Conservation (phyloP, 2,888 invertebrate genomes). For the Notodonta dromedarius region DNA sequence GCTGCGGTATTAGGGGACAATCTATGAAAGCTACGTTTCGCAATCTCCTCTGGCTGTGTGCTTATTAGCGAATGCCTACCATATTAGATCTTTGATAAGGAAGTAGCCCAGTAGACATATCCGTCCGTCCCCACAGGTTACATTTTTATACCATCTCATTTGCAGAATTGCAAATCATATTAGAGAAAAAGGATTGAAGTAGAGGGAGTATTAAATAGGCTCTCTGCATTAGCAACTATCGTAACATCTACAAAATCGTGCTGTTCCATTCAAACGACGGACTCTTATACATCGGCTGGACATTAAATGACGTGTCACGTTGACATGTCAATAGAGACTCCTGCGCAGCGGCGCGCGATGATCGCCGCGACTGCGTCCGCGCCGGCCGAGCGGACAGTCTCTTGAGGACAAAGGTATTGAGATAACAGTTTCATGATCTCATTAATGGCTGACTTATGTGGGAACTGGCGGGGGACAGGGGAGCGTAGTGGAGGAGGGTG, state of each 20-base stretch:
- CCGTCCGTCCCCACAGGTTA: too few relatives aligned
- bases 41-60: too few relatives aligned
- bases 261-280: neutral
- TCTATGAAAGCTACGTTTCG: too few relatives aligned
- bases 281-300: neutral
- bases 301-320: conserved; percentile 10
- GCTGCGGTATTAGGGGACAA: neutral
- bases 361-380: conserved; percentile 11
- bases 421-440: conserved; percentile 6
- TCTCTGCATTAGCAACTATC: too few relatives aligned
- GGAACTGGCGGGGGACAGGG: neutral
- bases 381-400: neutral
- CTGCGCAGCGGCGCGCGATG: conserved; percentile 17
- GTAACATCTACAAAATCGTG: too few relatives aligned
- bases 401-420: neutral
- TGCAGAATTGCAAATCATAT: too few relatives aligned
- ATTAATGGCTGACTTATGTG: conserved; percentile 5
- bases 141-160: too few relatives aligned
- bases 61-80: too few relatives aligned
- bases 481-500: neutral
- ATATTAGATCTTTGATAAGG: too few relatives aligned
- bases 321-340: conserved; percentile 23
- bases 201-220: too few relatives aligned
- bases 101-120: too few relatives aligned
- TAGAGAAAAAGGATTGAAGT: too few relatives aligned